These are phyloP conservation scores for Ectropis crepuscularia DNA, from an alignment of 2,888 invertebrate genomes.

Conservation along the genomic window DNA sequence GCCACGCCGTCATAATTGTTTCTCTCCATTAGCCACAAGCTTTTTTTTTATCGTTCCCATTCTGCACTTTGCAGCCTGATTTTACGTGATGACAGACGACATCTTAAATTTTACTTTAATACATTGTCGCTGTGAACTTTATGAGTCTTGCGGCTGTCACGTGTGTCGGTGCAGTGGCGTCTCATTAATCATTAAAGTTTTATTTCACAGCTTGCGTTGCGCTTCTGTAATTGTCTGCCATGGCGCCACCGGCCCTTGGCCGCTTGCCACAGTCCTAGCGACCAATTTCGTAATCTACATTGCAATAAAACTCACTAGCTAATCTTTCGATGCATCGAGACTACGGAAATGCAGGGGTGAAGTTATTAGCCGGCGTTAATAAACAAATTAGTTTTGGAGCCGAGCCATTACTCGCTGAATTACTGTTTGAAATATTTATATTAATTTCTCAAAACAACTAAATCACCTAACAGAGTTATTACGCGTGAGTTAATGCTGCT, in stretches of 20 bases:
- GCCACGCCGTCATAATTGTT: conserved; percentile 50
- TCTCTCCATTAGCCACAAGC: conserved; percentile 39
- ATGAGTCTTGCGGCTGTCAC: conserved; percentile 44
- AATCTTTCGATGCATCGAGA: conserved; percentile 53
- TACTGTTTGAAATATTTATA: conserved; percentile 54
- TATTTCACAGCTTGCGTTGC: conserved; percentile 71
- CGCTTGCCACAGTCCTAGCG: conserved; percentile 68
- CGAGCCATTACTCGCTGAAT: conserved; percentile 54
- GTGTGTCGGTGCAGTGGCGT: conserved; percentile 56
- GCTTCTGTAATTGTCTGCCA: conserved; percentile 70
- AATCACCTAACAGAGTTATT: conserved; percentile 39
- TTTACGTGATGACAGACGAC: conserved; percentile 47
- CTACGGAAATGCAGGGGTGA: conserved; percentile 50
- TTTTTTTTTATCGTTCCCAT: conserved; percentile 35
- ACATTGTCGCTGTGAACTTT: conserved; percentile 47
- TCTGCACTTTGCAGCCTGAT: conserved; percentile 42
- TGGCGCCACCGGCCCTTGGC: conserved; percentile 77
- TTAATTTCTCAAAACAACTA: conserved; percentile 49
- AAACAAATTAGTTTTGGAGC: conserved; percentile 57
- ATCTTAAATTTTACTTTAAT: conserved; percentile 35
- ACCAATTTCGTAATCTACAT: conserved; percentile 66
- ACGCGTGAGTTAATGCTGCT: conserved; percentile 34
- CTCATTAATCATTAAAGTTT: conserved; percentile 70
- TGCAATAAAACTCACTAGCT: conserved; percentile 54
- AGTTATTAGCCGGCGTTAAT: conserved; percentile 48